Conservation (phyloP, 2,888 invertebrate genomes). For the Colostygia pectinataria region DNA sequence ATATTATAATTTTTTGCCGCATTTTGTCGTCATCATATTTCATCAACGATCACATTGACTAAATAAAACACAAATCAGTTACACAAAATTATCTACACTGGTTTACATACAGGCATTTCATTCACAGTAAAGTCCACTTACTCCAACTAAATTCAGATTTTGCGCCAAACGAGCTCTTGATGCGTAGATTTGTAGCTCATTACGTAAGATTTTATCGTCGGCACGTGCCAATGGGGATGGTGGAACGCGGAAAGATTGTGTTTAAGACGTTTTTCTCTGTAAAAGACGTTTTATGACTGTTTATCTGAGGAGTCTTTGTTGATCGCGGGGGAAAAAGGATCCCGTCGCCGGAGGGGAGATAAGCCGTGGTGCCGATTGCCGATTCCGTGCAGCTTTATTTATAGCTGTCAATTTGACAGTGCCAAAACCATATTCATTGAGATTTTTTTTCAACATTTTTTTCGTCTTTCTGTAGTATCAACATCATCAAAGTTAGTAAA, state of each 20-base stretch:
- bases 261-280: slow-evolving; percentile 18
- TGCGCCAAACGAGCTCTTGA: slow-evolving; percentile 23
- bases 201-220: slow-evolving; percentile 25
- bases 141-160: slow-evolving; percentile 24
- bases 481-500: too few species aligned
- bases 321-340: slow-evolving; percentile 1
- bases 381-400: not conserved
- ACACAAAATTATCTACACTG: too few species aligned
- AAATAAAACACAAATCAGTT: too few species aligned
- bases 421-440: too few species aligned
- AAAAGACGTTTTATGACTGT: slow-evolving; percentile 19
- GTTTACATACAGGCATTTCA: slow-evolving; percentile 8
- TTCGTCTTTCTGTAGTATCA: too few species aligned
- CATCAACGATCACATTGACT: too few species aligned
- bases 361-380: not conserved
- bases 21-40: too few species aligned
- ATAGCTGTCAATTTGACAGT: not conserved
- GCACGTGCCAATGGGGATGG: slow-evolving; percentile 26
- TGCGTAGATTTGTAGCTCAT: slow-evolving; percentile 32
- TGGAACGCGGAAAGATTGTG: slow-evolving; percentile 15
- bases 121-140: slow-evolving; percentile 22
- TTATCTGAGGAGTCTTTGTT: slow-evolving; percentile 17
- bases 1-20: too few species aligned
- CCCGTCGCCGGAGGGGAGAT: not conserved
- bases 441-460: too few species aligned